Conservation (phyloP, 2,797 vertebrate species). For the Semotilus atromaculatus region DNA sequence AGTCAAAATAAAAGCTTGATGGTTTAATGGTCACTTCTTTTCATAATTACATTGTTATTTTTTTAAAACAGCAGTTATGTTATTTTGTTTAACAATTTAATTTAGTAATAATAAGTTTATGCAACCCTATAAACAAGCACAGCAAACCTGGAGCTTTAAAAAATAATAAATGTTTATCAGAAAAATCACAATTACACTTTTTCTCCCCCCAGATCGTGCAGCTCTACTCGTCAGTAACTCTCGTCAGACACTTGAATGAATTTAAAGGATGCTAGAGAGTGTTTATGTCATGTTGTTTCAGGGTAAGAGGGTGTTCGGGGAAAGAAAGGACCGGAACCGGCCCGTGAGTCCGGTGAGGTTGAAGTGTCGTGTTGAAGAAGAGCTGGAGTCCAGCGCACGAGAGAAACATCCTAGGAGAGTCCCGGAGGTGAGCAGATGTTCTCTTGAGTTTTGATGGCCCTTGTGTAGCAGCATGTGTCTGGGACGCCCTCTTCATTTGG, state of each 20-base stretch:
- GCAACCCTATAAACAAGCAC: neutral
- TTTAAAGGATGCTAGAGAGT: slow-evolving; percentile 2
- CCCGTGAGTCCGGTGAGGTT: slow-evolving; percentile 59
- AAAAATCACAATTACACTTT: neutral
- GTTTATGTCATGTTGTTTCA: slow-evolving; percentile 62
- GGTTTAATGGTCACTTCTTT: too few relatives aligned
- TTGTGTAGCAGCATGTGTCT: slow-evolving; percentile 2
- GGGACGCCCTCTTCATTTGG: neutral
- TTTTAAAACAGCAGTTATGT: neutral
- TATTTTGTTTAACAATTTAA: neutral
- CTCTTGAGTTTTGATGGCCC: too few relatives aligned
- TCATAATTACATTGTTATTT: too few relatives aligned
- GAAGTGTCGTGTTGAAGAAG: slow-evolving; percentile 69
- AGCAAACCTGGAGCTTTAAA: neutral
- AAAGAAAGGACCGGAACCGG: slow-evolving; percentile 74
- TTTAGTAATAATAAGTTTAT: neutral
- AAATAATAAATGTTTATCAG: neutral
- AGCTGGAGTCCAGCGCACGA: slow-evolving; percentile 68
- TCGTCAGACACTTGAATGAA: neutral
- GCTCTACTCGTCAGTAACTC: neutral
- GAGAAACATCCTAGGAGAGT: slow-evolving; percentile 77
- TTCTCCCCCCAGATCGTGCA: neutral
- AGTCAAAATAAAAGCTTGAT: neutral
- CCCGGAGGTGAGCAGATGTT: slow-evolving; percentile 74
- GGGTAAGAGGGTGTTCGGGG: slow-evolving; percentile 90